Evolutionary conservation across 2,888 invertebrate species (phyloP).

Genomic region (Operophtera brumata): DNA sequence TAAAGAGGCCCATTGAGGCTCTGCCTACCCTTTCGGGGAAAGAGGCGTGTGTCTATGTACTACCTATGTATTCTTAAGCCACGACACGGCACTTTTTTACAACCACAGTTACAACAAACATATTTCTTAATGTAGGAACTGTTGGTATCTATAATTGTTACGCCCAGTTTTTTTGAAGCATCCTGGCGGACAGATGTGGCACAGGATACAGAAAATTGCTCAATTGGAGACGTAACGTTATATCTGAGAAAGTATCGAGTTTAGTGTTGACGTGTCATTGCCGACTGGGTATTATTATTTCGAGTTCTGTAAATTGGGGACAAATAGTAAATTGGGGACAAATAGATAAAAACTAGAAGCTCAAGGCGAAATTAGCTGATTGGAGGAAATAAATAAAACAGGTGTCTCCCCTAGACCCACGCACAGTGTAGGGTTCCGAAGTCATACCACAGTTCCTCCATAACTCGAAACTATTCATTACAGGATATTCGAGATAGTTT

Average conservation of each 20-base stretch:
- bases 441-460: no score
- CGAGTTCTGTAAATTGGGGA: not conserved
- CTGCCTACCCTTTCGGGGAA: no score
- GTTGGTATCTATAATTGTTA: slow-evolving; percentile 49
- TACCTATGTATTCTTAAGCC: no score
- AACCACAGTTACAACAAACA: not conserved
- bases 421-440: no score
- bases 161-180: slow-evolving; percentile 58
- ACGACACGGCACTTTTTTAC: no score
- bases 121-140: slow-evolving; percentile 24
- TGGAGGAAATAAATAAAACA: not conserved
- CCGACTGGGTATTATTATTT: slow-evolving; percentile 8
- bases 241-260: slow-evolving; percentile 67
- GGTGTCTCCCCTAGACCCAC: no score
- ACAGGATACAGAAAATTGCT: slow-evolving; percentile 75
- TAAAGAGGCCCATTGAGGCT: no score
- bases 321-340: not conserved
- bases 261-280: slow-evolving; percentile 52
- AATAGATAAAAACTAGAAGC: not conserved
- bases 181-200: slow-evolving; percentile 64
- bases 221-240: slow-evolving; percentile 72
- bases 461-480: no score
- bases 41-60: no score
- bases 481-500: no score
- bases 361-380: no score